Evolutionary conservation across 2,797 vertebrate genomes (phyloP).

Genomic region (Anguilla pacifica): DNA sequence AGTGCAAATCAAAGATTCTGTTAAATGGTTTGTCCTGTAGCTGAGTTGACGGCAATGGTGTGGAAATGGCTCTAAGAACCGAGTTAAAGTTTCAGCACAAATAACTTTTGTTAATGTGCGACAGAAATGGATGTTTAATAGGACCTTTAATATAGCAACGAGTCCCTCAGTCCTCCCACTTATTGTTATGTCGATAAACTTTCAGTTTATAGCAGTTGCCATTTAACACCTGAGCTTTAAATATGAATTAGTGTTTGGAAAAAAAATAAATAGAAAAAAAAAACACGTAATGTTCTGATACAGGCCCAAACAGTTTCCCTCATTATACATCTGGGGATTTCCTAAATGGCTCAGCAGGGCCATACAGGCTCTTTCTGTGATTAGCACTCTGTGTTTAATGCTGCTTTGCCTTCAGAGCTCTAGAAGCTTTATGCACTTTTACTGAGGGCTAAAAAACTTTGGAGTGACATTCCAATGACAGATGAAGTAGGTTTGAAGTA

Average conservation of each 20-base stretch:
- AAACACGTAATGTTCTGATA: not conserved
- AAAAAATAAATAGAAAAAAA: not conserved
- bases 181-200: not conserved
- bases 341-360: not conserved
- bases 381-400: conserved; percentile 1
- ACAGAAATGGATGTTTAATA: not conserved
- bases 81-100: not conserved
- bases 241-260: not conserved
- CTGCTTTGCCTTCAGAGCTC: not conserved
- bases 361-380: not conserved
- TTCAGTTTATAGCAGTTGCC: not conserved
- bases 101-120: not conserved
- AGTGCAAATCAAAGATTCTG: not conserved
- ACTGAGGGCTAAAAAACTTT: not conserved
- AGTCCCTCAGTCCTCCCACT: not conserved
- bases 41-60: not conserved
- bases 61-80: not conserved
- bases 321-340: conserved; percentile 13
- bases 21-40: not conserved
- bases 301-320: not conserved
- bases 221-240: not conserved
- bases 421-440: not conserved
- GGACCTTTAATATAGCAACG: not conserved
- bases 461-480: not conserved
- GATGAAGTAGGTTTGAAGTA: not conserved